A percentile compares a stretch with the other conserved stretches of the same genome.
Conservation (phyloP, 2,797 vertebrate genomes). For the Pseudotriccus pelzelni region DNA sequence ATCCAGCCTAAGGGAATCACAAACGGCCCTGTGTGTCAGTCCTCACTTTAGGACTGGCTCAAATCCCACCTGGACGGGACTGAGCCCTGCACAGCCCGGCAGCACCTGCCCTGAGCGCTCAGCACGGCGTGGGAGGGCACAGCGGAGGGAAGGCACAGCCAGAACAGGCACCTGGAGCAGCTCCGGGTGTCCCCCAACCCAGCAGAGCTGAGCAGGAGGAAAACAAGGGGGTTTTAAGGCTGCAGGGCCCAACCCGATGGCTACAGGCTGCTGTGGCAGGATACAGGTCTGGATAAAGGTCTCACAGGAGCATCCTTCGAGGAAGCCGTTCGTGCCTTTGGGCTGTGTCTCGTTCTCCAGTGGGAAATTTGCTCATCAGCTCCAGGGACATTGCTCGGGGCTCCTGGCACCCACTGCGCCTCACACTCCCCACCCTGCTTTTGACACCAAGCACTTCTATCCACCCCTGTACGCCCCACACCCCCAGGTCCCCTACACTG, state of each 20-base stretch:
- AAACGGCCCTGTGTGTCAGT: fast-evolving
- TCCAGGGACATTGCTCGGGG: fast-evolving
- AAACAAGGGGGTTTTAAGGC: neutral
- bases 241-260: neutral
- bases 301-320: fast-evolving
- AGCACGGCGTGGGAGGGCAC: fast-evolving
- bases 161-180: neutral
- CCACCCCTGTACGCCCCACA: neutral
- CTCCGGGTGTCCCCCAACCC: neutral
- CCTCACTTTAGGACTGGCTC: neutral
- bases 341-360: fast-evolving
- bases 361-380: neutral
- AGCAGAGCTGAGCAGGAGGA: neutral
- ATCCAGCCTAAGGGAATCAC: neutral
- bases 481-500: neutral
- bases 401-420: neutral
- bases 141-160: neutral
- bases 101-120: fast-evolving
- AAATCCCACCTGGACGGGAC: neutral
- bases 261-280: neutral
- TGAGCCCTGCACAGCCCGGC: fast-evolving
- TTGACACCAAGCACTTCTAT: too few species aligned
- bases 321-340: neutral
- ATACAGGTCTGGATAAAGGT: neutral
- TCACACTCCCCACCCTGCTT: neutral